A percentile compares a stretch with the other conserved stretches of the same genome.
These are phyloP conservation scores for Zoanthus gigantus DNA, from an alignment of 92 coral and sea anemone genomes.

Conservation along the genomic window DNA sequence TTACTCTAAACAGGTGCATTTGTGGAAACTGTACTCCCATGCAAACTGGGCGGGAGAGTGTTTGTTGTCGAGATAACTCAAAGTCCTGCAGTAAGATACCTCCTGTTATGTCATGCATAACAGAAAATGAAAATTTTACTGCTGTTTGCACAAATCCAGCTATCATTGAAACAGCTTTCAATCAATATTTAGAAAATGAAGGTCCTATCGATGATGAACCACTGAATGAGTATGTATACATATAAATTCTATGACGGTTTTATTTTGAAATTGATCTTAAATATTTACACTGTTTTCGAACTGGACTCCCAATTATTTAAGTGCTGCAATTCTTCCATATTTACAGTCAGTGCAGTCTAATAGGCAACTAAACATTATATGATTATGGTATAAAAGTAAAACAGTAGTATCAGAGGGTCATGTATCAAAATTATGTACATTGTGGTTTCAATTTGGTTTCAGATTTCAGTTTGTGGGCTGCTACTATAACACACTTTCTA, in stretches of 20 bases:
- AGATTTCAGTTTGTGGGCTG: background rate
- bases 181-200: background rate
- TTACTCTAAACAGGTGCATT: background rate
- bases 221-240: slow-evolving; percentile 57
- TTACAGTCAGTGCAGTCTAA: too few species aligned
- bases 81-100: slow-evolving; percentile 42
- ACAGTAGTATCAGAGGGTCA: too few species aligned
- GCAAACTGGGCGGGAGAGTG: slow-evolving; percentile 59
- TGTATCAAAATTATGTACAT: too few species aligned
- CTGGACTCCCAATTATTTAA: background rate
- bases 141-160: slow-evolving; percentile 60
- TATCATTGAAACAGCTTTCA: slow-evolving; percentile 60
- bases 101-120: slow-evolving; percentile 45
- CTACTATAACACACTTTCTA: background rate
- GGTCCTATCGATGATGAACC: slow-evolving; percentile 20
- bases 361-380: background rate
- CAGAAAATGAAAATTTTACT: slow-evolving; percentile 44
- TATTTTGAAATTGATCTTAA: background rate
- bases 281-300: background rate
- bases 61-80: slow-evolving; percentile 45
- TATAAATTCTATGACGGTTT: background rate
- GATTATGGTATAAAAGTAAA: too few species aligned
- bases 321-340: background rate
- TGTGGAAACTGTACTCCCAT: slow-evolving; percentile 54
- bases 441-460: background rate